These are phyloP conservation scores for Eilema griseolum DNA, from an alignment of 2,888 invertebrate species.

Conservation along the genomic window DNA sequence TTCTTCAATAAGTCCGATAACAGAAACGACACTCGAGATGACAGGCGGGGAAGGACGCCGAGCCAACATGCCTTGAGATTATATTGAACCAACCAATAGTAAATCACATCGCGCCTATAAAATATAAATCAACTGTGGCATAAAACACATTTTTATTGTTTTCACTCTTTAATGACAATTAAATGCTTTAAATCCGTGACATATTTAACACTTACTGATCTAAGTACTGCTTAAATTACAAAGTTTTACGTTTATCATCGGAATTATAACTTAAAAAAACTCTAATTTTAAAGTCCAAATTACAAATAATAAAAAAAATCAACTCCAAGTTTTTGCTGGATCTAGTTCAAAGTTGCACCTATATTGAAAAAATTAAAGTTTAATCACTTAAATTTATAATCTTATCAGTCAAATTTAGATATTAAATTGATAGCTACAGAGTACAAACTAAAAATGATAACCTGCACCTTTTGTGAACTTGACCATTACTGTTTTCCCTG, in stretches of 20 bases:
- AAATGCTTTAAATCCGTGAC: constrained; percentile 83
- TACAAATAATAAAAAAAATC: too few species aligned
- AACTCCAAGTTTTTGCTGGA: too few species aligned
- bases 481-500: too few species aligned
- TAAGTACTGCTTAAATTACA: constrained; percentile 64
- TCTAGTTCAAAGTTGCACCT: too few species aligned
- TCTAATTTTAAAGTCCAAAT: too few species aligned
- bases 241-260: constrained; percentile 57
- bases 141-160: constrained; percentile 86
- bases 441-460: too few species aligned
- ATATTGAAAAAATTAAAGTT: too few species aligned
- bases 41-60: constrained; percentile 43
- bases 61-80: constrained; percentile 65
- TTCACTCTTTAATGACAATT: constrained; percentile 83
- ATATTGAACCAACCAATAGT: constrained; percentile 77
- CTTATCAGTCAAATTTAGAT: too few species aligned
- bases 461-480: too few species aligned
- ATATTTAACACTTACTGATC: constrained; percentile 78
- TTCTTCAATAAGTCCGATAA: constrained; percentile 42
- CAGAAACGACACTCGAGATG: constrained; percentile 42
- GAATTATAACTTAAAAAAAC: too few species aligned
- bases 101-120: constrained; percentile 85
- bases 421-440: too few species aligned
- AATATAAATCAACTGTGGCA: constrained; percentile 83
- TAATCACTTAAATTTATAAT: too few species aligned